Evolutionary conservation across 2,888 invertebrate genomes (phyloP), one percentile per base, ranked within the genome.

Genomic region (Pogonocherus hispidulus): DNA sequence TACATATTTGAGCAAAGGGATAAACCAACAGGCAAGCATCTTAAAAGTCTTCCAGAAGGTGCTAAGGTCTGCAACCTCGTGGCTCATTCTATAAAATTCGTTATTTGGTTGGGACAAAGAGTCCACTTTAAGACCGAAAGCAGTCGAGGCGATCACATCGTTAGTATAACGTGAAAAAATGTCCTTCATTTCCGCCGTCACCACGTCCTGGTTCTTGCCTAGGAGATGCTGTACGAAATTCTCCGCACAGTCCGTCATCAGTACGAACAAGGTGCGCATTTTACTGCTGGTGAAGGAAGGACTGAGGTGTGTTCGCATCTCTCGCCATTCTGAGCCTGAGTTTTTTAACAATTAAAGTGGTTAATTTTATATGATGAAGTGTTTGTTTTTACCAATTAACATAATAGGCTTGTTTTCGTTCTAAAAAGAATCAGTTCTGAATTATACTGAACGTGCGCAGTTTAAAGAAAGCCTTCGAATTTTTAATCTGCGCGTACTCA

Each of bases 51-150:
- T 73, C 59, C 56, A 68, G 2, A 60, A 49, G 1, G 71, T 71
- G n/a, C 54, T 54, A 55, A 74, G 86, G 2, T 82, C 82, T 0
- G 37, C 23, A n/a, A 18, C 60, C 9, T 81, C 81, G 68, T 86
- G 87, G 19, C 89, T 89, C 84, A 85, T 87, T 32, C 76, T 63
- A 71, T 87, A 90, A 77, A 91, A 90, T 22, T 87, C 80, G 72
- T 90, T 90, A 0, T 88, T 78, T 3, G 80, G 83, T 0, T 90
- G 85, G 1, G 81, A 78, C n/a, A 88, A 83, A 0, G 90, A 90
- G 75, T 90, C 86, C 1, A 89, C 86, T 70, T 85, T 20, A 16
- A 60, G 11, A 35, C 60, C 60, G n/a, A 60, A 60, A 46, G 60
- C 49, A 2, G 60, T 14, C 0, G 87, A 84, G 0, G 88, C 88